phyloP scores from a whole-genome alignment of 1,140 invertebrate genomes.

The Drosophila burlai region DNA sequence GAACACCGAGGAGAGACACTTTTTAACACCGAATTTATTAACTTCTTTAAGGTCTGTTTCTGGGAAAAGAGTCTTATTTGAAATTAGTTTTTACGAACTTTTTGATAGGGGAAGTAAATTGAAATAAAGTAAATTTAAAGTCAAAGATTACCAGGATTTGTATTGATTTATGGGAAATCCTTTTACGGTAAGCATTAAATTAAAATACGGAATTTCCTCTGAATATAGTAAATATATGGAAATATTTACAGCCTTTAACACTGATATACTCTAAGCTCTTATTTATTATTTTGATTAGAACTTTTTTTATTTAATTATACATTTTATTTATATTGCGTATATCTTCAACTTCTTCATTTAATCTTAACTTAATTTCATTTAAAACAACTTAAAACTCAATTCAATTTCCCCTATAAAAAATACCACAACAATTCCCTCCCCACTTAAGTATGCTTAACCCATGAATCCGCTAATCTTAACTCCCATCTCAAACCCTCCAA shows the following conservation, averaged over 20 bases:
- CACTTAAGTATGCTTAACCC: slow-evolving; percentile 21
- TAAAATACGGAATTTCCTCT: too few relatives aligned
- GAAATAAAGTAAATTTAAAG: neutral
- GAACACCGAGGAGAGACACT: neutral
- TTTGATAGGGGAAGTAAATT: neutral
- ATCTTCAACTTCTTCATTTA: neutral
- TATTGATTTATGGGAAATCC: neutral
- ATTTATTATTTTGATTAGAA: too few relatives aligned
- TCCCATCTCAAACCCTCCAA: slow-evolving; percentile 15
- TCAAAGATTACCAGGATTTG: neutral
- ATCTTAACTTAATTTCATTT: neutral
- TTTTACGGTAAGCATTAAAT: neutral
- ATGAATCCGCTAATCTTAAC: slow-evolving; percentile 19
- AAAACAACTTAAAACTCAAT: neutral
- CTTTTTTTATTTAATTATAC: too few relatives aligned
- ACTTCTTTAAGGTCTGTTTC: slow-evolving; percentile 1
- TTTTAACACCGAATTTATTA: slow-evolving; percentile 9
- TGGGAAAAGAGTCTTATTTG: slow-evolving; percentile 8
- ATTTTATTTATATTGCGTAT: neutral
- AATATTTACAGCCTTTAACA: too few relatives aligned
- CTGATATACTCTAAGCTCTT: too few relatives aligned
- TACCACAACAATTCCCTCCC: neutral
- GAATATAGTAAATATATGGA: too few relatives aligned
- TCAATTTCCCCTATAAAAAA: neutral
- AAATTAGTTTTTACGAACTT: neutral